Evolutionary conservation across 2,888 invertebrate genomes (phyloP).

Genomic region (Ochlodes sylvanus): DNA sequence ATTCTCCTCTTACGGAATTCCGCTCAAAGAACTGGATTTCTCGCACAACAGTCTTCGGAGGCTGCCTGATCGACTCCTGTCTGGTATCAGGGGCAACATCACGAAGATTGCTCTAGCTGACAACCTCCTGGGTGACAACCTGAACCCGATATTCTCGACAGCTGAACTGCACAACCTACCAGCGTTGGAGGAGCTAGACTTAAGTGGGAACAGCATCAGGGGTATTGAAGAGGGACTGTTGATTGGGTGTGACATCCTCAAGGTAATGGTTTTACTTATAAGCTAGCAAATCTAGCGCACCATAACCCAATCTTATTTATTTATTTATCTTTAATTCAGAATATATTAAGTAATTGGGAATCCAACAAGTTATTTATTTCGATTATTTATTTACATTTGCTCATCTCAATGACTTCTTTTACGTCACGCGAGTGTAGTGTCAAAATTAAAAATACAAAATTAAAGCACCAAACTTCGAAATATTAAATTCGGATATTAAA

Average conservation of each 20-base stretch:
- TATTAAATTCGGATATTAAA: too few species aligned
- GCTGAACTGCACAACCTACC: constrained; percentile 92
- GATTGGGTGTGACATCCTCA: constrained; percentile 91
- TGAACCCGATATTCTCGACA: constrained; percentile 96
- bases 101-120: constrained; percentile 89
- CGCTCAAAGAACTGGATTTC: constrained; percentile 91
- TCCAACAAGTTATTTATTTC: too few species aligned
- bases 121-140: constrained; percentile 94
- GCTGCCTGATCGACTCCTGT: constrained; percentile 90
- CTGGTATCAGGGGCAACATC: constrained; percentile 87
- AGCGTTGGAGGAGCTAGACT: constrained; percentile 89
- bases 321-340: too few species aligned
- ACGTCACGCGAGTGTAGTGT: too few species aligned
- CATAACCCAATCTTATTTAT: too few species aligned
- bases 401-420: too few species aligned
- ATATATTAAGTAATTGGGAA: too few species aligned
- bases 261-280: constrained; percentile 70
- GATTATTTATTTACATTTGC: too few species aligned
- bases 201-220: constrained; percentile 92
- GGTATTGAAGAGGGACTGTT: constrained; percentile 94
- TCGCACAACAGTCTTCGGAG: constrained; percentile 92
- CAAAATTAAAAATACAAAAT: too few species aligned
- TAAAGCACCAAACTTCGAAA: too few species aligned
- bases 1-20: constrained; percentile 89
- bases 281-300: too few species aligned